Base-by-base conservation (phyloP, 2,888 invertebrate genomes). In the Glyphotaelius pellucidus region DNA sequence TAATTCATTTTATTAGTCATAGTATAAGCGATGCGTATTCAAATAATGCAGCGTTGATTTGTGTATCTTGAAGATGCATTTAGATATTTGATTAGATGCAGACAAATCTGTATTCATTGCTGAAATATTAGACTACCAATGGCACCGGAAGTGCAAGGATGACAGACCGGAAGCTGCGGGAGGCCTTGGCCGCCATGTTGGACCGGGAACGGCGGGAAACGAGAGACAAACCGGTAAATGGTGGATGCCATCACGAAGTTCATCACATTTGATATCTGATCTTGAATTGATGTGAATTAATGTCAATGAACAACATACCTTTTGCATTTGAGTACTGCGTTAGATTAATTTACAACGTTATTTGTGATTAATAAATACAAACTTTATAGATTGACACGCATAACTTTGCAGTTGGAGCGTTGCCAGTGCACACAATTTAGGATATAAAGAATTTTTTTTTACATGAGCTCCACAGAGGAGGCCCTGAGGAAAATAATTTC, bases 141-240 rank as follows among this genome's bases (percentile, higher is more conserved):
- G 32, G 32, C 81, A 38, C 83, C 83, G 83, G 83, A 83, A 83
- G 38, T 83, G 35, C 83, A 83, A 83, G 83, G 83, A 83, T 83
- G 83, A 35, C 35, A 9, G 35, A 15, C 83, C 83, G 83, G 83
- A 83, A 19, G 83, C 35, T 25, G 35, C 35, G 35, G 35, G 11
- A 35, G 83, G 35, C 81, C 81, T 67, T 31, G 81, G 81, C 83
- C 83, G 83, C 83, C 35, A 83, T 83, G n/a, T 83, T 83, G 9
- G 83, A 83, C n/a, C 52, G 52, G 67, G 67, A 67, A 67, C n/a
- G 83, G 83, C 83, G 83, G 35, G 83, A 83, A 83, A 83, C 83
- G 38, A 83, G 83, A 83, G 32, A 83, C 83, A 83, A 83, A 83
- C 83, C 83, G 83, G 83, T 83, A 83, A 83, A 83, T 83, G 83